Base-by-base conservation (phyloP, 1,140 invertebrate genomes). In the Eulimnadia texana region DNA sequence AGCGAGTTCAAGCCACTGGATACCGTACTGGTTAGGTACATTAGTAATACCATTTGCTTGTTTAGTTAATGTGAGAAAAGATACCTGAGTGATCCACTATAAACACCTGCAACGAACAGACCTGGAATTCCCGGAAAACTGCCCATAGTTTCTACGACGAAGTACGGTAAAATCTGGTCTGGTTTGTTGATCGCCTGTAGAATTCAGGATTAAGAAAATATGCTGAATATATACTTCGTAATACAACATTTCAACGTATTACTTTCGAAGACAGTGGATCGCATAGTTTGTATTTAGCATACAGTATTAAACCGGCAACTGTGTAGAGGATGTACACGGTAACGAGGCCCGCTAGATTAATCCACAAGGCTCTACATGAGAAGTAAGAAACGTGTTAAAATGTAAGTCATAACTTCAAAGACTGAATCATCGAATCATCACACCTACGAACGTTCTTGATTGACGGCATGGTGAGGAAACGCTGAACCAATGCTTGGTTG, bases 401-500 rank as follows among this genome's bases (percentile, higher is more conserved):
- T 9, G 22, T 65, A 67, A 29, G 49, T 62, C n/a, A n/a, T n/a
- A n/a, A n/a, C n/a, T n/a, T n/a, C n/a, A n/a, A n/a, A n/a, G n/a
- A n/a, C n/a, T n/a, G n/a, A n/a, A n/a, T n/a, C n/a, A n/a, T n/a
- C n/a, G n/a, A n/a, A n/a, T n/a, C n/a, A n/a, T n/a, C 70, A 73
- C 71, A 87, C 84, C 77, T 79, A 73, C 77, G 81, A 2, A 86
- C 87, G 56, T 80, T 73, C 60, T 73, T 75, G 1, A 90, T 68
- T n/a, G 78, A 84, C 0, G 85, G 82, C 42, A 88, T 66, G 82
- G 86, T 86, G 50, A 95, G 79, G 69, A 91, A 93, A 69, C 94
- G 88, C 71, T 97, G 93, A 13, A 96, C 85, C 29, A 91, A 90
- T 0, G 92, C 86, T 72, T 97, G 93, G 73, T 94, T 95, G 24